Base-by-base conservation (phyloP, 2,888 invertebrate genomes). In the Sinopyrophorus schimmeli region DNA sequence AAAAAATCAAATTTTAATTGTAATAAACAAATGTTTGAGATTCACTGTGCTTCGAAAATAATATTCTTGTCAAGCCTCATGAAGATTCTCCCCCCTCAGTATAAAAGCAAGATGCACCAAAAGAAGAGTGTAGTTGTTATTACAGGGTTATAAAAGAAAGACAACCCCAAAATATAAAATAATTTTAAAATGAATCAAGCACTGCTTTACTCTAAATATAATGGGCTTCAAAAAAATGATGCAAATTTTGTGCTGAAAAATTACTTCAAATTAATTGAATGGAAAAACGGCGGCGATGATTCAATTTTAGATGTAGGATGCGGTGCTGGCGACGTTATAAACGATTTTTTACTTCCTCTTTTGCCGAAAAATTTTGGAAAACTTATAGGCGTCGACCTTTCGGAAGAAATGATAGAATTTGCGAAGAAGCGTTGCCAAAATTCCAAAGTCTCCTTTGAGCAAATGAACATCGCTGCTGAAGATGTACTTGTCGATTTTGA, bases 301-400 rank as follows among this genome's bases (percentile, higher is more conserved):
- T 69, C 70, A n/a, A 67, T 84, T 21, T 61, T 86, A 46, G 90
- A 90, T 61, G 77, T 89, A 23, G 90, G 90, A 0, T 86, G 84
- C 52, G 90, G 88, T 0, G 83, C 86, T 21, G 88, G 89, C 0
- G 80, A 82, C 60, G 83, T 88, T 6, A 80, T 83, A 0, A 76
- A 79, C 41, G 79, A 82, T n/a, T 72, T 82, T 17, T 70, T 91
- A 44, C 73, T 82, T 52, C 82, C 83, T 0, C 73, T 78, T 50
- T 63, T 89, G 37, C 83, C 87, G 0, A 59, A 66, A 1, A 73
- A 74, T n/a, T 79, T 78, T 38, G 69, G 68, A 1, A 71, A 72
- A 42, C 59, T 86, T 2, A 68, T 81, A 32, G 90, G 86, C 1
- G 78, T 81, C 4, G 91, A 91, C 64, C 75, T 87, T 27, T 88